A percentile compares a stretch with the other conserved stretches of the same genome.
Evolutionary conservation across 2,797 vertebrate genomes (phyloP).

Genomic region (Picus viridis): DNA sequence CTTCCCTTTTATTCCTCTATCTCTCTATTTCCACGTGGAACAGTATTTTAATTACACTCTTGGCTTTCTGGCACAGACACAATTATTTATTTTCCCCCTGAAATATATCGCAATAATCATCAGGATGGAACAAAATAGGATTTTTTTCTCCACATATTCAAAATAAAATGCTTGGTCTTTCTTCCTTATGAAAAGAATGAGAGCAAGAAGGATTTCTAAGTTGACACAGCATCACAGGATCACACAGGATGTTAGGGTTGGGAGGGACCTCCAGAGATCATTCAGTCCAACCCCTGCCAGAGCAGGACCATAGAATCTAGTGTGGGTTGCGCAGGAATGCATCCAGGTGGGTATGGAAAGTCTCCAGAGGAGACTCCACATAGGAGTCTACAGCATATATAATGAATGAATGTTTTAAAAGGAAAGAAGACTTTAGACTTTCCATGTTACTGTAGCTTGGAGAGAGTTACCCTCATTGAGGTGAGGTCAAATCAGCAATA

Average conservation of each 20-base stretch:
- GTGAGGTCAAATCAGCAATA: constrained; percentile 75
- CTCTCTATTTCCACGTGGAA: background rate
- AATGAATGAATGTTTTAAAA: background rate
- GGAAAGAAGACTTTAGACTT: background rate
- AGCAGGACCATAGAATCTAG: too few species aligned
- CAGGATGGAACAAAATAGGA: background rate
- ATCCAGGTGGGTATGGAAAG: too few species aligned
- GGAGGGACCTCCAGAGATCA: too few species aligned
- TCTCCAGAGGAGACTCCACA: too few species aligned
- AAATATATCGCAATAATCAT: background rate
- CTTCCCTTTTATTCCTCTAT: background rate
- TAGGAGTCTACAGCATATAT: background rate
- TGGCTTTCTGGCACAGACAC: background rate
- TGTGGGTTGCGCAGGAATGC: too few species aligned
- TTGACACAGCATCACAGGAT: background rate
- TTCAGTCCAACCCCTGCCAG: too few species aligned
- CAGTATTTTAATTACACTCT: background rate
- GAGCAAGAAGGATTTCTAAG: background rate
- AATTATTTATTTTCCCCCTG: background rate
- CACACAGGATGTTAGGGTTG: too few species aligned
- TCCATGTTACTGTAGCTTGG: constrained; percentile 62
- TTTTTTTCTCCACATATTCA: background rate
- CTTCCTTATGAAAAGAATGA: background rate
- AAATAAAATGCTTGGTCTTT: background rate
- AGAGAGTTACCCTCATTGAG: constrained; percentile 82